Conservation (phyloP, 2,888 invertebrate species). For the Netelia fuscicornis region DNA sequence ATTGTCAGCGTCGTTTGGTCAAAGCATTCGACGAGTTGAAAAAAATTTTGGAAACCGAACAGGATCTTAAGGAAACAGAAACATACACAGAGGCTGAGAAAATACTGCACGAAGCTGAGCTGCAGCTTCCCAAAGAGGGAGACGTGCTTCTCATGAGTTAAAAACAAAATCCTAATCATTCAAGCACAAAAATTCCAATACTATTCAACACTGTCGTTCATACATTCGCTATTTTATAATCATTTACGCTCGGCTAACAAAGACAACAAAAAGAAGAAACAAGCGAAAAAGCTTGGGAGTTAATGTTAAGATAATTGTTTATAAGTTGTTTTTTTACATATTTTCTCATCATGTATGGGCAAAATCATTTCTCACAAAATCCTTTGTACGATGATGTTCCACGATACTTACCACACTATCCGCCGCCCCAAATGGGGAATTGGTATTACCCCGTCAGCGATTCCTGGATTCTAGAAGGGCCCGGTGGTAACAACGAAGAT, state of each 20-base stretch:
- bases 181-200: constrained; percentile 31
- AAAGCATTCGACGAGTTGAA: constrained; percentile 93
- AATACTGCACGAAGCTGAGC: constrained; percentile 87
- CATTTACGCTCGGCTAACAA: constrained; percentile 1
- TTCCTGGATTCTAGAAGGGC: constrained; percentile 8
- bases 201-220: constrained; percentile 21
- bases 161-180: not conserved
- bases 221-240: constrained; percentile 57
- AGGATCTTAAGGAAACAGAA: constrained; percentile 91
- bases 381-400: constrained; percentile 14
- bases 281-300: not conserved
- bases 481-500: not conserved
- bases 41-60: constrained; percentile 90
- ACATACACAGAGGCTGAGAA: constrained; percentile 90
- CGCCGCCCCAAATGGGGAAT: constrained; percentile 24
- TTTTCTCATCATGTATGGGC: constrained; percentile 47
- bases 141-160: constrained; percentile 67
- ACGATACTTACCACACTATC: constrained; percentile 35
- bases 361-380: constrained; percentile 38
- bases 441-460: constrained; percentile 24
- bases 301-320: constrained; percentile 29
- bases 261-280: not conserved
- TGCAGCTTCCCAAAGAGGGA: constrained; percentile 78
- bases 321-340: constrained; percentile 26
- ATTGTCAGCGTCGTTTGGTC: constrained; percentile 91